phyloP scores from a whole-genome alignment of 2,888 invertebrate genomes.

The Archips crataeganus region DNA sequence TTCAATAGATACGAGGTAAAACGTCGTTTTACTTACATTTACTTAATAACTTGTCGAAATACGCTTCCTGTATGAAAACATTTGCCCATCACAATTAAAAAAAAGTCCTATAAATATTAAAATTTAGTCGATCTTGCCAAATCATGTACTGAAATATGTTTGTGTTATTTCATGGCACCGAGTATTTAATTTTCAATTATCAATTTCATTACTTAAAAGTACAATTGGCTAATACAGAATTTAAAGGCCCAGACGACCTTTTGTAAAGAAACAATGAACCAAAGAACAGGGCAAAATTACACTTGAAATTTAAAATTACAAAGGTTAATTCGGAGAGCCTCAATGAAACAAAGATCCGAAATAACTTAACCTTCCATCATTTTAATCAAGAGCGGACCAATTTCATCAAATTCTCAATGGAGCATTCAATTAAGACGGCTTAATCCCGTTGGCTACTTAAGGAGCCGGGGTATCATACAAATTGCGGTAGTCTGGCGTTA shows the following conservation, averaged over 20 bases:
- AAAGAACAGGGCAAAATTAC: neutral
- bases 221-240: too few species aligned
- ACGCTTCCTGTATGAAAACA: too few species aligned
- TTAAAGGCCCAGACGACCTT: neutral
- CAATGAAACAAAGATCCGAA: conserved; percentile 3
- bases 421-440: conserved; percentile 25
- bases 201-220: too few species aligned
- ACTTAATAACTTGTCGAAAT: too few species aligned
- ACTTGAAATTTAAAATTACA: neutral
- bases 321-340: neutral
- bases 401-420: conserved; percentile 31
- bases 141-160: too few species aligned
- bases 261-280: neutral
- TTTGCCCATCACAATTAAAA: too few species aligned
- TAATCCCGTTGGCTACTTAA: conserved; percentile 9
- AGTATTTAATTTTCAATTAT: too few species aligned
- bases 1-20: too few species aligned
- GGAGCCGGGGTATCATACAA: conserved; percentile 19
- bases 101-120: too few species aligned
- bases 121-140: too few species aligned
- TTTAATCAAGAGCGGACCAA: conserved; percentile 27
- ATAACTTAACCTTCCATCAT: conserved; percentile 9
- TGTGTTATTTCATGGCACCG: too few species aligned
- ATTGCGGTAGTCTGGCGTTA: neutral
- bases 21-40: too few species aligned